These are phyloP conservation scores for Gnathonemus longibarbis DNA, from an alignment of 2,113 vertebrate species.

Conservation along the genomic window DNA sequence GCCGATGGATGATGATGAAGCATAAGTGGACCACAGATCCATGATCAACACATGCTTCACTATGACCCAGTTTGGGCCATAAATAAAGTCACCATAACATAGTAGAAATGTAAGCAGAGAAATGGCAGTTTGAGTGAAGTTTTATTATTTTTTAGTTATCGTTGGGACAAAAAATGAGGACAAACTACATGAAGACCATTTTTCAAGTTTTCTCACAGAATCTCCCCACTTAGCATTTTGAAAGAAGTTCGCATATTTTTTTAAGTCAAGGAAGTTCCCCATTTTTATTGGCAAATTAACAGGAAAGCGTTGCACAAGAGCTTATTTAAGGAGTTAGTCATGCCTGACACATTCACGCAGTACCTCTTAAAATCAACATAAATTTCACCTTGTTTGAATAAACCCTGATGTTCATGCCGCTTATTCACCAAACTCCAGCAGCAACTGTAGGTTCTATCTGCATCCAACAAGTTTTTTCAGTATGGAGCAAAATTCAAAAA, in stretches of 20 bases:
- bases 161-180: not conserved
- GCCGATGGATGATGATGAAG: not conserved
- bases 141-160: not conserved
- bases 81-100: not conserved
- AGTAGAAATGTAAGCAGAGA: not conserved
- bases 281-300: conserved; percentile 9
- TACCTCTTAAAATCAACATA: not conserved
- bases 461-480: not conserved
- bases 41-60: not conserved
- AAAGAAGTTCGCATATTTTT: not conserved
- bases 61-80: not conserved
- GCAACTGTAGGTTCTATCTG: not conserved
- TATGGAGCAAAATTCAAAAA: not conserved
- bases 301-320: not conserved
- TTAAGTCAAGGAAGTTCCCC: not conserved
- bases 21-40: not conserved
- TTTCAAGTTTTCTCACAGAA: not conserved
- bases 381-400: not conserved
- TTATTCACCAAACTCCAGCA: not conserved
- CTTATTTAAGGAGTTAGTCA: not conserved
- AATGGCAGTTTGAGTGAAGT: not conserved
- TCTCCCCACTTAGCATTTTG: not conserved
- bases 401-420: not conserved
- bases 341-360: not conserved
- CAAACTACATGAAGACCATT: not conserved